Evolutionary conservation across 2,113 vertebrate genomes (phyloP).

Genomic region (Varanus salvator): DNA sequence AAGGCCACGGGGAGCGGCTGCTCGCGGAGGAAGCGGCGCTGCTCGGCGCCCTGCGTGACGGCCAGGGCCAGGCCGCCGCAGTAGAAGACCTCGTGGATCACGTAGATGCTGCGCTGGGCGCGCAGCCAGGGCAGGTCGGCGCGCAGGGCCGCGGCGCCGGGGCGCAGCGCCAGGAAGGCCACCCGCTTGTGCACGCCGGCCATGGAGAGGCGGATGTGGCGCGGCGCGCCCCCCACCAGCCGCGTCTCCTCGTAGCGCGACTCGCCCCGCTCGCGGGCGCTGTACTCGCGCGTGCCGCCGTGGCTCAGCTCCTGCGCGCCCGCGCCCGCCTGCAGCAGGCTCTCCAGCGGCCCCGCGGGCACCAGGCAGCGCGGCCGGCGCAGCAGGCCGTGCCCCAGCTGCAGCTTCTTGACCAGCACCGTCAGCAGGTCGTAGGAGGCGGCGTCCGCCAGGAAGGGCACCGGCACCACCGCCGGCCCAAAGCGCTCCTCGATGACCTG

Average conservation of each 20-base stretch:
- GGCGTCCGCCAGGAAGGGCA: conserved; percentile 72
- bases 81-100: conserved; percentile 74
- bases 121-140: conserved; percentile 71
- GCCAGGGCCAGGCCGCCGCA: conserved; percentile 62
- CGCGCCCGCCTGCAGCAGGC: neutral
- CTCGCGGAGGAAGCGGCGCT: conserved; percentile 53
- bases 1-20: conserved; percentile 69
- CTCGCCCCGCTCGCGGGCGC: conserved; percentile 52
- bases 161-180: conserved; percentile 56
- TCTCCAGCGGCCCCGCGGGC: conserved; percentile 1
- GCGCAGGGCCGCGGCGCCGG: conserved; percentile 41
- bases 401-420: conserved; percentile 68
- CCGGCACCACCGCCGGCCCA: conserved; percentile 63
- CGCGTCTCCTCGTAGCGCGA: conserved; percentile 72
- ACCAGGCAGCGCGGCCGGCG: conserved; percentile 32
- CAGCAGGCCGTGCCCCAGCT: conserved; percentile 45
- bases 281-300: conserved; percentile 68
- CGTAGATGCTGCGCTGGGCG: conserved; percentile 68
- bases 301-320: conserved; percentile 49
- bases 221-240: conserved; percentile 66
- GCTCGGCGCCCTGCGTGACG: conserved; percentile 20
- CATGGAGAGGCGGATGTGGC: conserved; percentile 63
- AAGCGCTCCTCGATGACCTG: conserved; percentile 71
- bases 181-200: conserved; percentile 65
- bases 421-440: conserved; percentile 69